A percentile compares a stretch with the other conserved stretches of the same genome.
Evolutionary conservation across 2,113 vertebrate genomes (phyloP).

Genomic region (Pholis gunnellus): DNA sequence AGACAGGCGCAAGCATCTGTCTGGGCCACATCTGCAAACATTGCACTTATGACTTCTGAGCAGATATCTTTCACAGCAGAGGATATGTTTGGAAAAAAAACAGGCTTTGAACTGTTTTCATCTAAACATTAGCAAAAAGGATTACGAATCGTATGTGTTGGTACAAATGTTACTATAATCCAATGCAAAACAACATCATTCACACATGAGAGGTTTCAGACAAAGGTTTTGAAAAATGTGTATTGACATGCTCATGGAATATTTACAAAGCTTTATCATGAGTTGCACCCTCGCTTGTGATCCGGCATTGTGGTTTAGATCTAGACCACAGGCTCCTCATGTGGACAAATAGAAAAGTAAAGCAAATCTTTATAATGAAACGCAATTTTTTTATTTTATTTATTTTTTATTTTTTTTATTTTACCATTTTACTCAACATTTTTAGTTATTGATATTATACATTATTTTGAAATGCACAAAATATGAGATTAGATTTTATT

Average conservation of each 20-base stretch:
- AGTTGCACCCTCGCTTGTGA: background rate
- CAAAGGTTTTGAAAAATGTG: background rate
- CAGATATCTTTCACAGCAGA: background rate
- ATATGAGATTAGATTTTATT: background rate
- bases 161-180: background rate
- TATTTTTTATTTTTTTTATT: background rate
- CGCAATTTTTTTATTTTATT: too few relatives aligned
- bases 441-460: background rate
- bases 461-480: background rate
- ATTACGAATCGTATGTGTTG: background rate
- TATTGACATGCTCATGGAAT: background rate
- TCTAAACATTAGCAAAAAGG: background rate
- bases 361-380: too few relatives aligned
- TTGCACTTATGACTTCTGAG: slow-evolving; percentile 33
- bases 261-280: background rate
- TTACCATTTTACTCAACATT: background rate
- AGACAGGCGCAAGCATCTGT: slow-evolving; percentile 65
- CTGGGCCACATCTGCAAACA: slow-evolving; percentile 43
- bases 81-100: background rate
- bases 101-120: slow-evolving; percentile 4
- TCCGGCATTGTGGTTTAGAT: too few relatives aligned
- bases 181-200: background rate
- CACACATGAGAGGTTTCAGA: background rate
- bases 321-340: too few relatives aligned
- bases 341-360: too few relatives aligned